Base-by-base conservation (phyloP, 2,113 vertebrate genomes). In the Sceloporus undulatus region DNA sequence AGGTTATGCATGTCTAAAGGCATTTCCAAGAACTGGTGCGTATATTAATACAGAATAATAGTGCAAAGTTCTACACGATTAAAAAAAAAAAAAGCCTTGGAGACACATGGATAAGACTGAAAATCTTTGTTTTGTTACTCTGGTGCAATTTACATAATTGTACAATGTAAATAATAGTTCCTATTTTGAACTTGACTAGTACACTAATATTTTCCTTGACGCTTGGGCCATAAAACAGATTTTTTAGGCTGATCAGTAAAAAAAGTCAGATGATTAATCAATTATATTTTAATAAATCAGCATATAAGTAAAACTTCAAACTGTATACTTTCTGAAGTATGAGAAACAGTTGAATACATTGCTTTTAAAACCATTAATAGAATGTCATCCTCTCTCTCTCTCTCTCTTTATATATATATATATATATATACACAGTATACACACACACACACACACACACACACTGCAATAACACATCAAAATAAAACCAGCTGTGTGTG, bases 11-110 rank as follows among this genome's bases (percentile, higher is more conserved):
- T 34, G 38, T 48, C 19, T 52, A 34, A 27, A 76, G n/a, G 2
- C 5, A 77, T 68, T 40, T 88, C 14, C 74, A 59, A 48, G 62
- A 88, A 84, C 52, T 79, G 27, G 48, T 9, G 62, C 48, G 79
- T 84, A 70, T 40, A 71, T 42, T 21, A 71, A 4, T n/a, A 4
- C 4, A n/a, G 23, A 88, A 70, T 9, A 79, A 84, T 34, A 23
- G n/a, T 25, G n/a, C 14, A 84, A 52, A 71, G n/a, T 88, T 88
- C 62, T 54, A 56, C 25, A 21, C 48, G 29, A 76, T 23, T 84
- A 78, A 62, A 70, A 56, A 11, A 71, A 11, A 71, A 34, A 34
- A 34, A 34, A 34, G 6, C 3, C 54, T 74, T 25, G 62, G 21
- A 66, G 59, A 48, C 40, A 27, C 29, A 70, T 10, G 11, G 2